Evolutionary conservation across 2,797 vertebrate species (phyloP), one percentile per base, ranked within the genome.

Genomic region (Gephyroberyx darwinii): DNA sequence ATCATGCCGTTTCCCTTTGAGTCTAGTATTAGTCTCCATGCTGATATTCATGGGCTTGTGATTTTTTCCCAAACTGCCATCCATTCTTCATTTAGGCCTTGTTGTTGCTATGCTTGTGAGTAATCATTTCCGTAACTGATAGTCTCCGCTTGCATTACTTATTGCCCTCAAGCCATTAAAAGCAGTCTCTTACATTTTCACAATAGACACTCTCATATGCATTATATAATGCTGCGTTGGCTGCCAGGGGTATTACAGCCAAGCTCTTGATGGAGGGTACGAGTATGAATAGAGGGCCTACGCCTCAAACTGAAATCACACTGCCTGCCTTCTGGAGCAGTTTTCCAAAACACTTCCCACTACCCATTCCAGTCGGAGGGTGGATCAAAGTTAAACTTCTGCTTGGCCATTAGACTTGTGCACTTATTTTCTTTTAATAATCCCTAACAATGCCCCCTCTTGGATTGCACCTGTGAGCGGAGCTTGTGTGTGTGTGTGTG

Each of bases 151-250:
- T 84, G 73, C n/a, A 14, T 88, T 72, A 75, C 77, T 80, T 82
- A 60, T 65, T 68, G 47, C 39, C 78, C 61, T 66, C 39, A 60
- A 83, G 78, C 75, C 74, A 85, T 82, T 78, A 82, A 77, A 69
- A 82, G 70, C 71, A 69, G 65, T 62, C 74, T 77, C 56, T 71
- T 80, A 35, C 77, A 61, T 80, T 89, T 89, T 77, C 71, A 89
- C 78, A 89, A 86, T 63, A 77, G 67, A 85, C 69, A 79, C 83
- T 65, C 85, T 91, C 72, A 79, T 80, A 76, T 74, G 69, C 47
- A 81, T 93, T 93, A 92, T 73, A 84, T 91, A 92, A 93, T 65
- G 74, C 75, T 82, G 88, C 81, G 72, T 22, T 62, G 39, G 76
- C 82, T 80, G 83, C 82, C 88, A 89, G 76, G 54, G 59, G 78